phyloP scores from a whole-genome alignment of 1,140 invertebrate genomes.

The Harlomillsia oculata region DNA sequence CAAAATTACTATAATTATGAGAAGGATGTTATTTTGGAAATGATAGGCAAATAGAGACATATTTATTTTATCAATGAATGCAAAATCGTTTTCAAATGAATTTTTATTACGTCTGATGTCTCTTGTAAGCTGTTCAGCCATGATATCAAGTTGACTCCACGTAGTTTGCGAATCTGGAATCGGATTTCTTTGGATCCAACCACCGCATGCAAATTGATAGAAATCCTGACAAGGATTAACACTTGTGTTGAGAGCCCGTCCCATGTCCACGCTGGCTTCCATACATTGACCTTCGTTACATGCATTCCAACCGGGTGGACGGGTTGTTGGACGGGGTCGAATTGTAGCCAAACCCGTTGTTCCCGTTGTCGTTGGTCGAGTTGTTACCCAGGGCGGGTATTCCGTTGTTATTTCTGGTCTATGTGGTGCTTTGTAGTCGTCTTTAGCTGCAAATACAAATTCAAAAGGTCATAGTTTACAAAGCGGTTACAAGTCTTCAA shows the following conservation, averaged over 20 bases:
- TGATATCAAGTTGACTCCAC: conserved; percentile 32
- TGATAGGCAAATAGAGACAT: neutral
- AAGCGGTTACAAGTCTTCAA: no score
- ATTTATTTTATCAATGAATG: neutral
- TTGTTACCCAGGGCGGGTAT: conserved; percentile 10
- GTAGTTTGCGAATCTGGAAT: conserved; percentile 31
- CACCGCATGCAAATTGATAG: conserved; percentile 41
- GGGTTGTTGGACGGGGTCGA: neutral
- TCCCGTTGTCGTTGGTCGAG: neutral
- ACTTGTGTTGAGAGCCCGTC: conserved; percentile 26
- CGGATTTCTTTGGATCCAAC: conserved; percentile 37
- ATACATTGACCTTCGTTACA: conserved; percentile 6
- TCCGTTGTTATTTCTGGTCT: neutral
- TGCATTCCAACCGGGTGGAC: neutral
- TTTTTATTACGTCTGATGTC: conserved; percentile 29
- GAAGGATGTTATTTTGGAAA: neutral
- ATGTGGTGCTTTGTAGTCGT: neutral
- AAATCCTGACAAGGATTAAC: conserved; percentile 41
- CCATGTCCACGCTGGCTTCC: conserved; percentile 15
- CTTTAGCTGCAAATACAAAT: neutral
- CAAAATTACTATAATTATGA: neutral
- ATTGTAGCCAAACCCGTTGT: neutral
- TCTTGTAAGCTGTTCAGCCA: conserved; percentile 36
- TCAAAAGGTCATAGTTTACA: no score
- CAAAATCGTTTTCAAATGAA: neutral